These are phyloP conservation scores for Anoura caudifer DNA, from an alignment of 2,113 vertebrate species.

Conservation along the genomic window DNA sequence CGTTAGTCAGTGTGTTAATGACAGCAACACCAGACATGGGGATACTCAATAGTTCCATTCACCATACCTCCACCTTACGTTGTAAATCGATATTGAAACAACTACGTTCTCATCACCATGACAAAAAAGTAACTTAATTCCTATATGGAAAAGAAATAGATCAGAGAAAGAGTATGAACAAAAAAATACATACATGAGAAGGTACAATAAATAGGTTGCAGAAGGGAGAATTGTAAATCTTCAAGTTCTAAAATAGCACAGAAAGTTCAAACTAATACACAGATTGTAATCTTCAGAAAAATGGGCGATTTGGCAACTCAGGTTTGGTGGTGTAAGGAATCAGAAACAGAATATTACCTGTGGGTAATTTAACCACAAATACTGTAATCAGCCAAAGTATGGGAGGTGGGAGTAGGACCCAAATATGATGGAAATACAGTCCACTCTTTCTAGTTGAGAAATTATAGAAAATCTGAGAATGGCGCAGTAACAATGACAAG, in stretches of 20 bases:
- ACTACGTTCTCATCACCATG: background rate
- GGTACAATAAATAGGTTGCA: background rate
- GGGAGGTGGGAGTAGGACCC: background rate
- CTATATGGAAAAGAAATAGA: background rate
- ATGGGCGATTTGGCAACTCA: background rate
- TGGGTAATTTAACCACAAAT: background rate
- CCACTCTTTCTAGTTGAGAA: background rate
- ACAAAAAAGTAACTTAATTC: background rate
- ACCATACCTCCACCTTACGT: background rate
- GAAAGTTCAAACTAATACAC: background rate
- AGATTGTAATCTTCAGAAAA: background rate
- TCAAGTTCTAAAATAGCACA: background rate
- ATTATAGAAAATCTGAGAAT: background rate
- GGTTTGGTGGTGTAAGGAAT: background rate
- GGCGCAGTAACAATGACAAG: background rate
- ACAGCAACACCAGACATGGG: background rate
- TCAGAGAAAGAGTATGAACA: background rate
- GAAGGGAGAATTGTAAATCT: background rate
- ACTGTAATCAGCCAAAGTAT: background rate
- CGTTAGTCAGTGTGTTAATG: background rate
- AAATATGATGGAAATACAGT: background rate
- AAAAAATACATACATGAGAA: background rate
- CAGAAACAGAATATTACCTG: background rate
- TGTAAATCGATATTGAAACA: constrained; percentile 6
- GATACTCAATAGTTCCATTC: background rate